Evolutionary conservation across 2,888 invertebrate genomes (phyloP), one percentile per base, ranked within the genome.

Genomic region (Drosophila multiciliata): DNA sequence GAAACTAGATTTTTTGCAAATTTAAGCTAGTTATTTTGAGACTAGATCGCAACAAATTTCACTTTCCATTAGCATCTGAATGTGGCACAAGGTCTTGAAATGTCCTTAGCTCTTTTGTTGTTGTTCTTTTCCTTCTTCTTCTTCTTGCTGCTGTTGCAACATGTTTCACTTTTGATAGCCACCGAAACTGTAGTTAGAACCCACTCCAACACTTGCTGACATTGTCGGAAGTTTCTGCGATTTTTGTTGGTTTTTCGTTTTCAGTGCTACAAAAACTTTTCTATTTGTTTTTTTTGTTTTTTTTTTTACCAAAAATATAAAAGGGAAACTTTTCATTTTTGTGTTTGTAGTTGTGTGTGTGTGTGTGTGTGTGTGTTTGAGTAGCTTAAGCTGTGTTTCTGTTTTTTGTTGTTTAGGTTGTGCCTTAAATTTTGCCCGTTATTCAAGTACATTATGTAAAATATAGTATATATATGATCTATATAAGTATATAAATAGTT

Each of bases 201-300:
- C 58, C 66, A 36, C 58, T 54, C 58, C 71, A 80, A 80, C 74
- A 80, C 76, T 79, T 66, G 75, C 73, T 73, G 81, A 85, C 85
- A 82, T 79, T 85, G 83, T 77, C 86, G 55, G 79, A 85, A 86
- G 74, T 87, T 79, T 72, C 70, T 66, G 57, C 45, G 68, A 54
- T 52, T 62, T 69, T 59, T 77, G 61, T 67, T 70, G 53, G 55
- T 66, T 80, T 81, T 83, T 58, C 68, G 61, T 64, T 84, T 80
- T 42, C 48, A 69, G 70, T 69, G 64, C 66, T 59, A 58, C 58
- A 75, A 63, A 72, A 69, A 59, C 54, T 77, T 83, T 80, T 60
- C 7, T 40, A 2, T 35, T 48, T 32, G 33, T n/a, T 15, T 38
- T 11, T 32, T 60, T 17, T 20, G 40, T 1, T n/a, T 42, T 52